Evolutionary conservation across 2,113 vertebrate genomes (phyloP).

Genomic region (Pseudolaguvia tuberculata): DNA sequence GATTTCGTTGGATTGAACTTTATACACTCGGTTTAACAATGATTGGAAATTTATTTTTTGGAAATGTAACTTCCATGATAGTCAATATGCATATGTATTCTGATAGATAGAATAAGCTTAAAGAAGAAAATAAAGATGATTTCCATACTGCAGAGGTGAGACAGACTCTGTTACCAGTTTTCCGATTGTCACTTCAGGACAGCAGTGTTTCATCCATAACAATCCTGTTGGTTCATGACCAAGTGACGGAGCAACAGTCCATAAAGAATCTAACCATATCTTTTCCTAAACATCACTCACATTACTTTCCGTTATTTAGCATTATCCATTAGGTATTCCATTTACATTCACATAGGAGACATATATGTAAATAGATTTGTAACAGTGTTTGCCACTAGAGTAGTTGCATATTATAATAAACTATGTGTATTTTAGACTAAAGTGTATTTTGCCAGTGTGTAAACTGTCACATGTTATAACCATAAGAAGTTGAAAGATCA

Average conservation of each 20-base stretch:
- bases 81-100: background rate
- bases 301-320: background rate
- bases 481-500: no score
- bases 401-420: background rate
- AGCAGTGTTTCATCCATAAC: constrained; percentile 33
- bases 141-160: constrained; percentile 5
- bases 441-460: no score
- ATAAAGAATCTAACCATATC: constrained; percentile 1
- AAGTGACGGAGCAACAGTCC: background rate
- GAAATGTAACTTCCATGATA: background rate
- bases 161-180: constrained; percentile 24
- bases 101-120: background rate
- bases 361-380: background rate
- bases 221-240: constrained; percentile 16
- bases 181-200: constrained; percentile 30
- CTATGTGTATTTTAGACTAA: background rate
- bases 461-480: no score
- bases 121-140: constrained; percentile 13
- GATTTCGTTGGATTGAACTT: constrained; percentile 8
- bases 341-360: no score
- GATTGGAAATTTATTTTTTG: background rate
- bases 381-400: background rate
- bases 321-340: no score
- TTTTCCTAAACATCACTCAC: background rate
- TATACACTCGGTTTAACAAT: background rate